A percentile compares a stretch with the other conserved stretches of the same genome.
Evolutionary conservation across 2,888 invertebrate genomes (phyloP).

Genomic region (Harpalus rubripes): DNA sequence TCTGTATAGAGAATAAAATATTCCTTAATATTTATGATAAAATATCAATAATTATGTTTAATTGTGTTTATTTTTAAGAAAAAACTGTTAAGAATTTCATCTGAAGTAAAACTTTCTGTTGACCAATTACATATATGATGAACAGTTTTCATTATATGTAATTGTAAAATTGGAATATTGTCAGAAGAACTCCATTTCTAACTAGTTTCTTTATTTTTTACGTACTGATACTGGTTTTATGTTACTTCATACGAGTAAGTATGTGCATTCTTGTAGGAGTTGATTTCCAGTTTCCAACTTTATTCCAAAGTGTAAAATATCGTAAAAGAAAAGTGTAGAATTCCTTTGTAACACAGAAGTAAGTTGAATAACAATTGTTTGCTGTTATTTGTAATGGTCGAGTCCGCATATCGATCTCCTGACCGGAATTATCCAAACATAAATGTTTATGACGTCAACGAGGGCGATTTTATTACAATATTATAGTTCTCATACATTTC

Average conservation of each 20-base stretch:
- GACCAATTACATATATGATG: too few relatives aligned
- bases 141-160: too few relatives aligned
- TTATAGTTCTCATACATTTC: neutral
- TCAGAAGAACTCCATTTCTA: too few relatives aligned
- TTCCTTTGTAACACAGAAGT: neutral
- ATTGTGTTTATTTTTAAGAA: too few relatives aligned
- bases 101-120: too few relatives aligned
- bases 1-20: too few relatives aligned
- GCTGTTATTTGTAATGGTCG: constrained; percentile 21
- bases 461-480: constrained; percentile 13
- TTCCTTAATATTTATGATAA: too few relatives aligned
- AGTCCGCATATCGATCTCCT: constrained; percentile 29
- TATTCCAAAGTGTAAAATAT: neutral
- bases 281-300: neutral
- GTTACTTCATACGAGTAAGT: too few relatives aligned
- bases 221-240: neutral
- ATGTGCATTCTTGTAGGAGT: neutral
- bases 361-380: neutral
- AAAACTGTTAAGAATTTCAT: too few relatives aligned
- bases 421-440: constrained; percentile 40
- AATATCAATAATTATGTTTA: too few relatives aligned
- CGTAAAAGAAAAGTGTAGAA: neutral
- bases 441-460: constrained; percentile 47
- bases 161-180: too few relatives aligned
- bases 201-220: neutral